Conservation (phyloP, 1,140 invertebrate species). For the Sminthurides bifidus region DNA sequence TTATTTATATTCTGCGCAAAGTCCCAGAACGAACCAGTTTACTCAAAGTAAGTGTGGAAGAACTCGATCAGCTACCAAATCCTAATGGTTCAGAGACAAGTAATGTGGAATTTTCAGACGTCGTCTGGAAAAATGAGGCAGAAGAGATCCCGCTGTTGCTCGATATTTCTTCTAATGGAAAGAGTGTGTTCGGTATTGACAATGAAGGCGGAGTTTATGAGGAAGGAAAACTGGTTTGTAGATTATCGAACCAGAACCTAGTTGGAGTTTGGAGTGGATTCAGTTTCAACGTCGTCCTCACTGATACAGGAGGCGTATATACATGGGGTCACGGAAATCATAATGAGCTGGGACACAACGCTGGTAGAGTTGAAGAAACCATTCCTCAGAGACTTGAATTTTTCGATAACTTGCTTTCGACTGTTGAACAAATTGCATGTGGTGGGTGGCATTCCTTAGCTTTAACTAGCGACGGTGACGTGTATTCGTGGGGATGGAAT, state of each 20-base stretch:
- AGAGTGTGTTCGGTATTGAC: constrained; percentile 13
- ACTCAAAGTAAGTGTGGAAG: no score
- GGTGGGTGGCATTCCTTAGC: constrained; percentile 43
- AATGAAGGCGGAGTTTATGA: constrained; percentile 14
- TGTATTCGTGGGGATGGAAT: constrained; percentile 47
- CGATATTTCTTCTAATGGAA: constrained; percentile 11
- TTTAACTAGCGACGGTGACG: constrained; percentile 39
- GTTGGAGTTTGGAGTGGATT: constrained; percentile 58
- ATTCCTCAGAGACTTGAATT: constrained; percentile 25
- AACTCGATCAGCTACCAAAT: no score
- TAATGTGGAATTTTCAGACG: no score
- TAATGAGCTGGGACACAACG: constrained; percentile 69
- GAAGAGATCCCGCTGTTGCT: no score
- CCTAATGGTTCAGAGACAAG: no score
- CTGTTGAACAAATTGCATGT: constrained; percentile 48
- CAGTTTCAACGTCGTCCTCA: constrained; percentile 63
- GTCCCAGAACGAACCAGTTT: no score
- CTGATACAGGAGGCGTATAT: constrained; percentile 57
- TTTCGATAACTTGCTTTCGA: constrained; percentile 34
- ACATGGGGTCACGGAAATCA: constrained; percentile 64
- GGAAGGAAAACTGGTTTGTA: constrained; percentile 4
- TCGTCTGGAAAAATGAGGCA: no score
- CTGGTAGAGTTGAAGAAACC: constrained; percentile 32
- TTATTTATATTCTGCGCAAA: no score
- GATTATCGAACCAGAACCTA: constrained; percentile 37